These are phyloP conservation scores for Emydura subglobosa DNA, from an alignment of 2,113 vertebrate genomes.

Conservation along the genomic window DNA sequence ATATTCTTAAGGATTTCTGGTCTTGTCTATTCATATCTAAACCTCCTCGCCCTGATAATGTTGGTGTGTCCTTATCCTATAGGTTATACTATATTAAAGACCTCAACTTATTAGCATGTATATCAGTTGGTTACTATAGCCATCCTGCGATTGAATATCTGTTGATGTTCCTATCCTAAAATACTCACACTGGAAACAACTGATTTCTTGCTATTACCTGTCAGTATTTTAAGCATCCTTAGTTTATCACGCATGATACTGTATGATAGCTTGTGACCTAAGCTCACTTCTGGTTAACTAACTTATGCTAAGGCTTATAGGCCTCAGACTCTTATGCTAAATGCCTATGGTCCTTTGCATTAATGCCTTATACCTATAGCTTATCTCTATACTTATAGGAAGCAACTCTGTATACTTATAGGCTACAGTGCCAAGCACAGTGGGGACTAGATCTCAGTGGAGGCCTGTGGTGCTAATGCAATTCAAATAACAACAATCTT, in stretches of 20 bases:
- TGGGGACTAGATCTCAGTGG: neutral
- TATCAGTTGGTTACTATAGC: neutral
- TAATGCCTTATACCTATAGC: neutral
- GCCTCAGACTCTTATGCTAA: neutral
- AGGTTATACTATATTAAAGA: neutral
- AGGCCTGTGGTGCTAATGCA: neutral
- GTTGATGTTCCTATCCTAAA: neutral
- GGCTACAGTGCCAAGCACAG: neutral
- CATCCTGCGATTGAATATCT: neutral
- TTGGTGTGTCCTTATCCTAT: neutral
- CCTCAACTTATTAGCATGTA: neutral
- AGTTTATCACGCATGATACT: neutral
- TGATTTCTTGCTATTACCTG: neutral
- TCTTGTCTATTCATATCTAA: neutral
- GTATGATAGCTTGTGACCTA: neutral
- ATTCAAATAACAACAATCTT: neutral
- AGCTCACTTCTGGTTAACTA: neutral
- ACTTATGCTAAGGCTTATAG: neutral
- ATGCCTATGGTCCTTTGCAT: neutral
- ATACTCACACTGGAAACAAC: neutral
- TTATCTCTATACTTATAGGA: neutral
- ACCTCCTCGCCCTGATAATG: neutral
- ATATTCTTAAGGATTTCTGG: neutral
- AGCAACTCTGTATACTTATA: neutral
- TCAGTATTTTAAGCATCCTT: neutral